Base-by-base conservation (phyloP, 2,888 invertebrate species). In the Notocelia uddmanniana region DNA sequence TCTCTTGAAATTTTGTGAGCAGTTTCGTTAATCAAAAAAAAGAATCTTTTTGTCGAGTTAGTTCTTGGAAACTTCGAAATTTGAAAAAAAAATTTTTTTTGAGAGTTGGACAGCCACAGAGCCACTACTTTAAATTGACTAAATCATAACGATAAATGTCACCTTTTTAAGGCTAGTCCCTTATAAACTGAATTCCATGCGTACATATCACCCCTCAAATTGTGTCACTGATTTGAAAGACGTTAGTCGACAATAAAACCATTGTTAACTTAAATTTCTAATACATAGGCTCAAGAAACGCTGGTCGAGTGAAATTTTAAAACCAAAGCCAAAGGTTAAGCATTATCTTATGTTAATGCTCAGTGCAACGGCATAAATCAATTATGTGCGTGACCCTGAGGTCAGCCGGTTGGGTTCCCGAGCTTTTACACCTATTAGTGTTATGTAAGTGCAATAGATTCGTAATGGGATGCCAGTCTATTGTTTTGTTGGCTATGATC, bases 261-360 rank as follows among this genome's bases (percentile, higher is more conserved):
- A 67, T 71, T 71, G 71, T 71, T 71, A 66, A 66, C 71, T 45
- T 52, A 11, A 58, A 41, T 66, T 67, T 67, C 67, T 55, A 63
- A 48, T 75, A 79, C 81, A 31, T 67, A 64, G 71, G 71, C 78
- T 78, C 81, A 76, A 76, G 77, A 77, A 84, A 82, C 74, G 83
- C 78, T 86, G 85, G 87, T 77, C 82, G 82, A 83, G 87, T 85
- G 88, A 89, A 89, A 89, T 83, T 92, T 92, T 91, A 89, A 92
- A 90, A 91, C 84, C 79, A 64, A 82, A 81, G 92, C 89, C 91
- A 89, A 74, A 85, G 92, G 92, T 92, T 88, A 93, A 92, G 87
- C 91, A 89, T 90, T 92, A 93, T 90, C 92, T 91, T 91, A 93
- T 92, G 93, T 91, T 93, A 93, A 93, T 93, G 92, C 82, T 89